phyloP scores from a whole-genome alignment of 1,140 invertebrate species.

The Drosophila pandora region DNA sequence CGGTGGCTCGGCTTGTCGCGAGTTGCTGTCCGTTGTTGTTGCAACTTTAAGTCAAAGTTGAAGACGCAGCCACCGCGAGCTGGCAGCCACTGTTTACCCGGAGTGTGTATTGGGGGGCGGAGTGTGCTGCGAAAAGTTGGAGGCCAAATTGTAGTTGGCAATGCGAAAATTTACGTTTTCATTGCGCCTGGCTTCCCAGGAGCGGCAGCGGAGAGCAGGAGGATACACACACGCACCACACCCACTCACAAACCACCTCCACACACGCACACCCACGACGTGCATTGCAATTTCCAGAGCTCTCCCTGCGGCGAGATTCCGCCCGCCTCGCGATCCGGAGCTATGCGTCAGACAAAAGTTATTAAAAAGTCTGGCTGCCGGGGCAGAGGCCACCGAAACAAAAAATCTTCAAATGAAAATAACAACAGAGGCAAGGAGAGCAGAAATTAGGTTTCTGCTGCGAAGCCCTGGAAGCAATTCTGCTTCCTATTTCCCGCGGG shows the following conservation, averaged over 20 bases:
- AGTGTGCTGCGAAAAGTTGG: conserved; percentile 3
- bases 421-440: conserved; percentile 15
- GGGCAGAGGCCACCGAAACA: not conserved
- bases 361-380: conserved; percentile 68
- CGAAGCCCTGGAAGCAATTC: conserved; percentile 20
- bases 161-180: conserved; percentile 16
- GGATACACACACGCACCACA: not conserved
- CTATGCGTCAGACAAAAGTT: conserved; percentile 67
- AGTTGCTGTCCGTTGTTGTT: conserved; percentile 15
- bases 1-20: conserved; percentile 28
- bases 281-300: conserved; percentile 49
- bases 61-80: conserved; percentile 4
- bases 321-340: conserved; percentile 19
- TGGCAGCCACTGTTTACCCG: conserved; percentile 11
- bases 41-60: conserved; percentile 43
- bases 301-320: conserved; percentile 19
- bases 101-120: not conserved
- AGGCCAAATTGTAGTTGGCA: conserved; percentile 24
- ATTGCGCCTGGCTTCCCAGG: conserved; percentile 1
- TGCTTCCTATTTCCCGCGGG: conserved; percentile 39
- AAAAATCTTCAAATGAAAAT: not conserved
- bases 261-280: conserved; percentile 10
- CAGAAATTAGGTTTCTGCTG: conserved; percentile 18
- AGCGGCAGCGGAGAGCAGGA: not conserved
- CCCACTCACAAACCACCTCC: no score